Evolutionary conservation across 2,113 vertebrate genomes (phyloP), one percentile per base, ranked within the genome.

Genomic region (Eurystomus gularis): DNA sequence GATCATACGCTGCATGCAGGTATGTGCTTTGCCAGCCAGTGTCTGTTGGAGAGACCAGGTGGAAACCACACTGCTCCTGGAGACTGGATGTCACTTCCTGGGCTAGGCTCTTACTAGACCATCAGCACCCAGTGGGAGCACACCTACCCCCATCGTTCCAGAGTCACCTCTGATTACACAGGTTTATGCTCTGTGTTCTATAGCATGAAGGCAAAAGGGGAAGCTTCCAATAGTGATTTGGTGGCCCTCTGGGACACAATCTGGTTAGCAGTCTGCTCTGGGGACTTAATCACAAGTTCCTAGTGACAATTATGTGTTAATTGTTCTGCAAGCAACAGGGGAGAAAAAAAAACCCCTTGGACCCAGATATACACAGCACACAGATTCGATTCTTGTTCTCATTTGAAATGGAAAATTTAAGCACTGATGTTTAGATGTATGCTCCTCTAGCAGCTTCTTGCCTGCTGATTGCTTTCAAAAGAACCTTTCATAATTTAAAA

Each of bases 341-440:
- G 31, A 31, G n/a, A 33, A 42, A 42, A 13, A 71, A 44, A 49
- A 39, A 13, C 3, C 3, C 16, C 31, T 68, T 60, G 33, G 23
- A 68, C 52, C 3, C 29, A 64, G 35, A 60, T 23, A 35, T 6
- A 70, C 17, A 71, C 6, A 48, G 33, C 31, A 29, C 33, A 40
- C 0, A 0, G 28, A 17, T 81, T 29, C 77, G 28, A 17, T 81
- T 29, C 77, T 81, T 70, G 58, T 62, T 86, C 39, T 79, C 48
- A 68, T 87, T 40, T 90, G 61, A 84, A 86, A 90, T 66, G 75
- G 84, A 90, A 91, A 92, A 82, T 79, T 52, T 93, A 79, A 82
- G 40, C 52, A 40, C 0, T 0, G 20, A 52, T 94, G 69, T 94
- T 95, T 92, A 85, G 11, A 76, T 49, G 52, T 16, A 19, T 0